phyloP scores from a whole-genome alignment of 2,113 vertebrate species.

The Brienomyrus longianalis region DNA sequence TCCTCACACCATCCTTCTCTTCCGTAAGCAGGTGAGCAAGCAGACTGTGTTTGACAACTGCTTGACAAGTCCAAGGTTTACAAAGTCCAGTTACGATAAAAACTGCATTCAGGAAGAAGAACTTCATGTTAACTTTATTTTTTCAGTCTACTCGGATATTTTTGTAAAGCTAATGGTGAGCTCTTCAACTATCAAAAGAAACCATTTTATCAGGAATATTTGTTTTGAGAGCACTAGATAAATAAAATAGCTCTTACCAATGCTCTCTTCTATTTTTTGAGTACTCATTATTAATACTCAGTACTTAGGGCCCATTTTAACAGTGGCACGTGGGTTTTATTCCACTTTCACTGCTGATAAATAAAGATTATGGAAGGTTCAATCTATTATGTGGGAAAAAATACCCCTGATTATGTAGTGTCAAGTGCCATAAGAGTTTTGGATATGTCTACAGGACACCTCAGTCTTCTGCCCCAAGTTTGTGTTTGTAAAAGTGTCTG shows the following conservation, averaged over 20 bases:
- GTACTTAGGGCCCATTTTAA: background rate
- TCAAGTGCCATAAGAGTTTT: too few species aligned
- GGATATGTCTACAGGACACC: too few species aligned
- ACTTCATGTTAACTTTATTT: background rate
- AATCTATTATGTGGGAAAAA: conserved; percentile 1
- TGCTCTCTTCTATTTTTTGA: background rate
- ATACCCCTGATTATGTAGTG: conserved; percentile 1
- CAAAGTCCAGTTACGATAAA: background rate
- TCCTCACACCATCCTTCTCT: background rate
- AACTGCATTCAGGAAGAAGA: background rate
- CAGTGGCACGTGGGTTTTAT: background rate
- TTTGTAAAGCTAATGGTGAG: background rate
- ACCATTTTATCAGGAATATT: background rate
- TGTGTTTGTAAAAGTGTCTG: too few species aligned
- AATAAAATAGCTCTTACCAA: conserved; percentile 5
- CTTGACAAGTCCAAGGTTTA: background rate
- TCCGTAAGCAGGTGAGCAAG: background rate
- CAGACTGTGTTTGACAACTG: background rate
- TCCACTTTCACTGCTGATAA: conserved; percentile 16
- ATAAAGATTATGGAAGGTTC: conserved; percentile 17
- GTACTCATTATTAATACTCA: background rate
- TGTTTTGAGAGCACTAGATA: background rate
- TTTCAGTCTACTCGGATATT: background rate
- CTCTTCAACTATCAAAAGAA: background rate
- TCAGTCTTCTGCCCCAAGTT: too few species aligned